Conservation (phyloP, 1,140 invertebrate species). For the Psilanteris sp. region DNA sequence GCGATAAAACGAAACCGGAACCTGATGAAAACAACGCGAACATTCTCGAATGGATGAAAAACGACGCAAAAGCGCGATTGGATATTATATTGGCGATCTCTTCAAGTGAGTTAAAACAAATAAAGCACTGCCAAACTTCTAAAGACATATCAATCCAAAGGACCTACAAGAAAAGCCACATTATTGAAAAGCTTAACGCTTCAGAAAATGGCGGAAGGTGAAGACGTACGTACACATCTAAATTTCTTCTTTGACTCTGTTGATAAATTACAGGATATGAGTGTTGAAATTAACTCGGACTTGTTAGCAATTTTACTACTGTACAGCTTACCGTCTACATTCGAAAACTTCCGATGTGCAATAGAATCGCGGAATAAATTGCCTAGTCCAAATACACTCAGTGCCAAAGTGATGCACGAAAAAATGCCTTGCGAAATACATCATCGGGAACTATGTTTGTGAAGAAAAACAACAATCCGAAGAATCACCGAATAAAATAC, state of each 20-base stretch:
- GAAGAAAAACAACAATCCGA: background rate
- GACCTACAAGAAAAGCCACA: slow-evolving; percentile 8
- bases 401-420: background rate
- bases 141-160: slow-evolving; percentile 6
- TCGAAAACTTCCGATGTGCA: background rate
- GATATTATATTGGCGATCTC: slow-evolving; percentile 9
- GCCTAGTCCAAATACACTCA: background rate
- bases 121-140: slow-evolving; percentile 3
- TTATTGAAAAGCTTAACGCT: slow-evolving; percentile 6
- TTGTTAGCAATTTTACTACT: background rate
- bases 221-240: background rate
- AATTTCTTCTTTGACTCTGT: background rate
- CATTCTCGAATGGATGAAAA: background rate
- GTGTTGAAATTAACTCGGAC: background rate
- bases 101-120: slow-evolving; percentile 4
- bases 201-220: background rate
- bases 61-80: background rate
- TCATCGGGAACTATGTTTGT: background rate
- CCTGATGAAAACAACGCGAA: background rate
- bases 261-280: background rate
- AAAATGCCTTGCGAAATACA: background rate
- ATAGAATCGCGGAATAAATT: background rate
- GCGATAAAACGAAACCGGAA: background rate
- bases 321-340: background rate
- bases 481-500: background rate